Evolutionary conservation across 2,797 vertebrate species (phyloP), one percentile per base, ranked within the genome.

Genomic region (Sebastes minor): DNA sequence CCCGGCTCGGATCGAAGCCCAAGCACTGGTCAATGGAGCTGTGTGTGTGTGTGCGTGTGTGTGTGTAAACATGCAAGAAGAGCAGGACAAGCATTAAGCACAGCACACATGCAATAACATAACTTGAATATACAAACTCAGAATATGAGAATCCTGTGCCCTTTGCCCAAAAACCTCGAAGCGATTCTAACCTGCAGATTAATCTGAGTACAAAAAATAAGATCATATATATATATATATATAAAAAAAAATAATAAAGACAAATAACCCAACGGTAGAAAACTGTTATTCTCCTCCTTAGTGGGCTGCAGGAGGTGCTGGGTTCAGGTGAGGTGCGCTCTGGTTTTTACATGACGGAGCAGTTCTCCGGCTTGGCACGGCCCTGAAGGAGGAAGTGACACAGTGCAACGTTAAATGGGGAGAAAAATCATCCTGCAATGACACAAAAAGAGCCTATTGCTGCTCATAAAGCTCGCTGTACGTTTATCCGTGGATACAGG

Each of bases 321-420:
- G 73, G 75, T 69, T 80, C 83, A 68, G 86, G 70, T 78, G 81
- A 87, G 83, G 75, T 70, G 65, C 76, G 23, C 69, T 74, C 62
- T 76, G 79, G 35, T 65, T 55, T 80, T 82, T 94, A 96, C 96
- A 96, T 96, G 91, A 96, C 7, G 76, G 92, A 86, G 91, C 96
- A 96, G 86, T 87, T 95, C 89, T 95, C 94, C 5, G 91, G 90
- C 38, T 94, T 95, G 60, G 74, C 78, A 0, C 93, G 92, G 56
- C 84, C 92, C 95, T 96, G 85, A 35, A 72, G 70, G 46, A 88
- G 30, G 35, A 78, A 66, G 59, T 1, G 59, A 70, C 14, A 64
- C 2, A 22, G n/a, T 1, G 23, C 3, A 53, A 2, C 1, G 14
- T 67, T 71, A 46, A 35, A 55, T 4, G 13, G 46, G 68, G 35